phyloP scores from a whole-genome alignment of 2,888 invertebrate species.

The Chironomus tentans region DNA sequence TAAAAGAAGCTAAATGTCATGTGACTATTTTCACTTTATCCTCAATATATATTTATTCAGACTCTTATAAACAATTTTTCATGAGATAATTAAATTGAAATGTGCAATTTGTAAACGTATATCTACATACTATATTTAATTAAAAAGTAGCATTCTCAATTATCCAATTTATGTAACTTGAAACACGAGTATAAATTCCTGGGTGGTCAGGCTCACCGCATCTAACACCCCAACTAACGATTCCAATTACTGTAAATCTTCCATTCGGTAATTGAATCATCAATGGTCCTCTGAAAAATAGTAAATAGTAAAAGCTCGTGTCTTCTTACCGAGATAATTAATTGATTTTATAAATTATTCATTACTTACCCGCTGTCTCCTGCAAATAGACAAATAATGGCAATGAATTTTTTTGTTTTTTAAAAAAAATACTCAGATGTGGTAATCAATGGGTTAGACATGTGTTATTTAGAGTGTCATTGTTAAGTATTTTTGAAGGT shows the following conservation, averaged over 20 bases:
- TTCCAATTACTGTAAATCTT: constrained; percentile 67
- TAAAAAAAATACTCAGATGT: too few species aligned
- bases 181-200: constrained; percentile 70
- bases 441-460: too few species aligned
- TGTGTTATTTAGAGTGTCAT: too few species aligned
- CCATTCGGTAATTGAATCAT: constrained; percentile 62
- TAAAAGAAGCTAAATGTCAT: too few species aligned
- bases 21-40: too few species aligned
- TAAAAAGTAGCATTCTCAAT: constrained; percentile 36
- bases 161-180: constrained; percentile 45
- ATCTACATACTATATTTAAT: not conserved
- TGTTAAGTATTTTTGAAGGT: too few species aligned
- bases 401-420: not conserved
- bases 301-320: constrained; percentile 39
- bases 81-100: too few species aligned
- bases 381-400: not conserved
- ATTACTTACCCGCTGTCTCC: constrained; percentile 36
- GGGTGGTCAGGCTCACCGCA: constrained; percentile 69
- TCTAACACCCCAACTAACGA: constrained; percentile 78
- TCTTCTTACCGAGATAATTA: constrained; percentile 56
- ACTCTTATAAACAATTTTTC: too few species aligned
- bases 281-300: constrained; percentile 56
- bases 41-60: too few species aligned
- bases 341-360: constrained; percentile 28
- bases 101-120: too few species aligned